A percentile compares a stretch with the other conserved stretches of the same genome.
These are phyloP conservation scores for Tetropium fuscum DNA, from an alignment of 2,888 invertebrate genomes.

Conservation along the genomic window DNA sequence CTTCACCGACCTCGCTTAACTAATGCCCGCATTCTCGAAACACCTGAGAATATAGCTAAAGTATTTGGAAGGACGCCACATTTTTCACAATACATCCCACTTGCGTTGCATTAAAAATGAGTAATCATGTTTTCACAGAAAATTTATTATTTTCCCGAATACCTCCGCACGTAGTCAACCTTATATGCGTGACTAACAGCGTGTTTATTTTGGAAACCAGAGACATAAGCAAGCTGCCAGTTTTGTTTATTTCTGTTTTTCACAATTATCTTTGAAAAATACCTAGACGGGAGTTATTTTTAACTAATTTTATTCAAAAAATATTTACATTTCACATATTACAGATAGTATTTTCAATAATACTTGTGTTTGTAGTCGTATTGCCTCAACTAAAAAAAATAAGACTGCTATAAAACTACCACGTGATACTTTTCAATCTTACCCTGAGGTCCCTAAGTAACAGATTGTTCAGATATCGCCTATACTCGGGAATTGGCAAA, in stretches of 20 bases:
- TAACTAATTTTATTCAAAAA: background rate
- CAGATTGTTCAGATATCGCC: constrained; percentile 49
- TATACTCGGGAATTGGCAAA: constrained; percentile 44
- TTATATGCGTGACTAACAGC: constrained; percentile 6
- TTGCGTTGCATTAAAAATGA: constrained; percentile 3
- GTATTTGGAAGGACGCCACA: constrained; percentile 22
- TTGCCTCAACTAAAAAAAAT: constrained; percentile 46
- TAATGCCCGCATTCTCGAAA: constrained; percentile 18
- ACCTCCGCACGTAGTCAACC: background rate
- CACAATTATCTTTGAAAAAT: background rate
- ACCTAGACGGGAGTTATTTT: background rate
- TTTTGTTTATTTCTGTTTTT: background rate
- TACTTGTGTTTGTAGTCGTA: constrained; percentile 49
- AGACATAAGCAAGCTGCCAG: background rate
- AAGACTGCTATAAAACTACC: background rate
- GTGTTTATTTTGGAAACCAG: constrained; percentile 15
- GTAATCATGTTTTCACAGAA: constrained; percentile 12
- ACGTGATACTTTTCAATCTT: constrained; percentile 14
- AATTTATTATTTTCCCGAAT: constrained; percentile 14
- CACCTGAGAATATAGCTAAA: constrained; percentile 23
- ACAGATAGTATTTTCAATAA: constrained; percentile 30
- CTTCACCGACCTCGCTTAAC: constrained; percentile 13
- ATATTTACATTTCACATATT: background rate
- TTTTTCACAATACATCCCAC: constrained; percentile 3
- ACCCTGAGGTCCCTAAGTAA: constrained; percentile 49